phyloP scores from a whole-genome alignment of 2,797 vertebrate species.

The Pachyuromys duprasi region DNA sequence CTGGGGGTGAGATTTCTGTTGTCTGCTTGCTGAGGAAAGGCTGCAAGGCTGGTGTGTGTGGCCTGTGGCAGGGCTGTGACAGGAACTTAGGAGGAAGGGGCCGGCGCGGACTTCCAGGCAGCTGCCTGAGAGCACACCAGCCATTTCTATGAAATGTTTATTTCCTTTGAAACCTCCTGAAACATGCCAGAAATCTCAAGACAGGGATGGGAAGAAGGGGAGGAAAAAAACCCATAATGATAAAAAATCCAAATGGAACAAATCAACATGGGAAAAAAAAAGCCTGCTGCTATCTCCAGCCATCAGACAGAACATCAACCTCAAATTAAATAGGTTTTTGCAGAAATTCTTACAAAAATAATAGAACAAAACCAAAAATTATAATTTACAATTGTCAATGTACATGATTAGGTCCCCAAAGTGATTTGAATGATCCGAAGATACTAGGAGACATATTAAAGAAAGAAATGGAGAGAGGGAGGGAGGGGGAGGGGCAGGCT shows the following conservation, averaged over 20 bases:
- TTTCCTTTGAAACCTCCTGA: constrained; percentile 83
- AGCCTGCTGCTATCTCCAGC: constrained; percentile 65
- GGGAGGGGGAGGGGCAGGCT: neutral
- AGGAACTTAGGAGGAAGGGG: neutral
- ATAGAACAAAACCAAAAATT: constrained; percentile 68
- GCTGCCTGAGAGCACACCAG: constrained; percentile 56
- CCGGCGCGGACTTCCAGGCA: neutral
- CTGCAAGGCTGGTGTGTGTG: neutral
- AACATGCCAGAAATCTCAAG: constrained; percentile 83
- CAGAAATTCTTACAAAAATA: constrained; percentile 78
- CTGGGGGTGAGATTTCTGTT: neutral
- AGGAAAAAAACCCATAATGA: constrained; percentile 9
- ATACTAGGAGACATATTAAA: neutral
- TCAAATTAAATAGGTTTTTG: constrained; percentile 85
- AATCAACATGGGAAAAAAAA: constrained; percentile 58
- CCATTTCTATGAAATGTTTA: constrained; percentile 83
- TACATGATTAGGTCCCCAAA: constrained; percentile 88
- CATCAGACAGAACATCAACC: constrained; percentile 52
- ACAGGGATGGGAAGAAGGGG: constrained; percentile 18
- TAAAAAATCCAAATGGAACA: constrained; percentile 72
- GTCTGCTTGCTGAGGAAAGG: constrained; percentile 1
- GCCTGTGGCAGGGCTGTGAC: fast-evolving
- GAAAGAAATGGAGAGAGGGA: neutral
- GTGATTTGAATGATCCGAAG: constrained; percentile 74
- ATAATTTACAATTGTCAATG: constrained; percentile 93